Base-by-base conservation (phyloP, 1,140 invertebrate species). In the Lineus longissimus region DNA sequence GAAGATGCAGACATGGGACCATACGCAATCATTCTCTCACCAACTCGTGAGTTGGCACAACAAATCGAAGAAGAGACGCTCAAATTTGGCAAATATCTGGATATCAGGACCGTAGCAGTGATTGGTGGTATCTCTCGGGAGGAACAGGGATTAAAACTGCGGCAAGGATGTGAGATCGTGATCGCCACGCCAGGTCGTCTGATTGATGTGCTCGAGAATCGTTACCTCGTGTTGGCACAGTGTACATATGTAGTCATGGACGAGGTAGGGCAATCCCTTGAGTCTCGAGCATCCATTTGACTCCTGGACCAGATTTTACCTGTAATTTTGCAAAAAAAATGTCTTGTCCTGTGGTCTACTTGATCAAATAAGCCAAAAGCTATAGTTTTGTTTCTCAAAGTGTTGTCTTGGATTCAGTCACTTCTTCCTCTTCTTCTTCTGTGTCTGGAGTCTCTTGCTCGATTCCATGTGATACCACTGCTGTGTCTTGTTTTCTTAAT, bases 51-150 rank as follows among this genome's bases (percentile, higher is more conserved):
- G 81, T 89, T 99, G 83, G 97, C 97, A 0, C 96, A 99, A 77
- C 97, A 99, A 83, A 99, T 99, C 73, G 97, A 99, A 84, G 96
- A 99, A 83, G 97, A 99, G 83, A 95, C 95, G 0, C 91, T 91
- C 62, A 99, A 98, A 83, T 99, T 99, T 85, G 97, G 95, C 25
- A 88, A 92, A 69, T 91, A 91, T 2, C 83, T 99, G 9, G 94
- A 93, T 27, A 97, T 99, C 55, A 87, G 94, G 61, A 98, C 95
- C 30, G 96, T 99, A 0, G 94, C 98, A 7, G 93, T 99, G 41
- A 98, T 99, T 66, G 97, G 97, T 80, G 97, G 97, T 71, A 77
- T 98, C 0, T 97, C 94, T 0, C 86, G 95, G 71, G 97, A 99
- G 84, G 97, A 99, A 69, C 97, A 99, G 86, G 97, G 96, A 64